Evolutionary conservation across 2,113 vertebrate species (phyloP).

Genomic region (Amphiprion ocellaris): DNA sequence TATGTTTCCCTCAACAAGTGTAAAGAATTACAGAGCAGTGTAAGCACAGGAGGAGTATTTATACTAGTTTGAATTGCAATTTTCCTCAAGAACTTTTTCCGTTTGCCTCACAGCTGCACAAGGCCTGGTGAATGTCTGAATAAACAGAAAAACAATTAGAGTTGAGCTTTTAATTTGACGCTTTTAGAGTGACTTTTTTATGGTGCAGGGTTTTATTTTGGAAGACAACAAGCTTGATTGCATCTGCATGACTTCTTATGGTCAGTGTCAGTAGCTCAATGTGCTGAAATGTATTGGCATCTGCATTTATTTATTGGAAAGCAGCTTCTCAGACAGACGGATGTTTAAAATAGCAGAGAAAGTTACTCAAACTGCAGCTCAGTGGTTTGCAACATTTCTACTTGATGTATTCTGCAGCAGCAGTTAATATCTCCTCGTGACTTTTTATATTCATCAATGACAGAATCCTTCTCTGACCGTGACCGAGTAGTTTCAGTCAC

Average conservation of each 20-base stretch:
- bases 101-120: no score
- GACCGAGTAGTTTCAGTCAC: constrained; percentile 1
- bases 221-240: no score
- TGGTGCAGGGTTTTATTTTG: no score
- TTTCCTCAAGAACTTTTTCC: no score
- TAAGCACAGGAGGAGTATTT: no score
- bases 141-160: no score
- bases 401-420: neutral
- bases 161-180: no score
- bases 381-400: no score
- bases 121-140: no score
- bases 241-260: constrained; percentile 2
- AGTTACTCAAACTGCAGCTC: neutral
- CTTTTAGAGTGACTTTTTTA: neutral
- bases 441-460: neutral
- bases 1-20: no score
- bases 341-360: constrained; percentile 17
- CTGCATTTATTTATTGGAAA: constrained; percentile 26
- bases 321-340: neutral
- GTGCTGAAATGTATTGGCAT: constrained; percentile 16
- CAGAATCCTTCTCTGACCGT: neutral
- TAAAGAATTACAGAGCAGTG: no score
- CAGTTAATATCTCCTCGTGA: neutral
- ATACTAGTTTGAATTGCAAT: no score
- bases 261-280: neutral